phyloP scores from a whole-genome alignment of 2,797 vertebrate species.

The Aselliscus stoliczkanus region DNA sequence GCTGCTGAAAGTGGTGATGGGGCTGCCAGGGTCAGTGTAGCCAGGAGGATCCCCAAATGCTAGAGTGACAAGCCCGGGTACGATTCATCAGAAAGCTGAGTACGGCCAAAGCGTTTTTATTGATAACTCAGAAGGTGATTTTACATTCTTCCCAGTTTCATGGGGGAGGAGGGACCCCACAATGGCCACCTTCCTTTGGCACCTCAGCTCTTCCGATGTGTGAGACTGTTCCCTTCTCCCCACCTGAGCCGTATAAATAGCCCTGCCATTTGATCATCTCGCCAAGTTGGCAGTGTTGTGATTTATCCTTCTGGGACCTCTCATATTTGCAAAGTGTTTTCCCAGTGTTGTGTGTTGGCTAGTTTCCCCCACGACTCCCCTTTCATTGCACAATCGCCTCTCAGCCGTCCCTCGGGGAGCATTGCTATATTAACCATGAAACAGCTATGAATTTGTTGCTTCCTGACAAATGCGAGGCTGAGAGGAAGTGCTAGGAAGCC shows the following conservation, averaged over 20 bases:
- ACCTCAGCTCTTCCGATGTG: rapidly evolving
- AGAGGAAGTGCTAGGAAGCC: background rate
- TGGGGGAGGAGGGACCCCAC: background rate
- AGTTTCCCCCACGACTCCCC: background rate
- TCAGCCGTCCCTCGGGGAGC: background rate
- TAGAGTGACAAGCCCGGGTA: background rate
- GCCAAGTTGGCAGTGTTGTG: rapidly evolving
- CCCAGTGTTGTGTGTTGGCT: background rate
- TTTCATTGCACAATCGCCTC: background rate
- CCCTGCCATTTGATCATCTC: background rate
- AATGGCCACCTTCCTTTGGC: background rate
- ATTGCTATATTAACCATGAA: background rate
- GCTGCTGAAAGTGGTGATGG: rapidly evolving
- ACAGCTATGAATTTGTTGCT: background rate
- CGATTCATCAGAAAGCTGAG: background rate
- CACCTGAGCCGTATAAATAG: background rate
- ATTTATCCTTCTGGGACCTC: background rate
- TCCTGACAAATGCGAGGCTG: background rate
- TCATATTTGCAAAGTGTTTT: background rate
- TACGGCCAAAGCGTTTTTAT: background rate
- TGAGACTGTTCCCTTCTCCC: background rate
- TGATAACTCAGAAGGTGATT: background rate
- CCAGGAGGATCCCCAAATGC: background rate
- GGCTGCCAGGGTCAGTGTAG: too few relatives aligned
- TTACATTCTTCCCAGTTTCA: background rate